These are phyloP conservation scores for Machimus atricapillus DNA, from an alignment of 2,888 invertebrate genomes.

Conservation along the genomic window DNA sequence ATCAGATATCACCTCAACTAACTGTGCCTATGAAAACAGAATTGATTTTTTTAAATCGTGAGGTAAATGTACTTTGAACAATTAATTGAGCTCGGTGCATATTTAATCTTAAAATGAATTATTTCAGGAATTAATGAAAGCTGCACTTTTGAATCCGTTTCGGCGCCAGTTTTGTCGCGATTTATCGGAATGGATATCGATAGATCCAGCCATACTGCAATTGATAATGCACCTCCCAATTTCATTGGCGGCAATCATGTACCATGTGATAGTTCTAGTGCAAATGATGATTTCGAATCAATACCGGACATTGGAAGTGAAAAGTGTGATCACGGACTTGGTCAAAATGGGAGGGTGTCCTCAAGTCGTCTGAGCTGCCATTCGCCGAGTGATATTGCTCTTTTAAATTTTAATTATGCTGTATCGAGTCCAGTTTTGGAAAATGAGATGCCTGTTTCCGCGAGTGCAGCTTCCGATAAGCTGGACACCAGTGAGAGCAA, in stretches of 20 bases:
- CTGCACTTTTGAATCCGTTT: conserved; percentile 48
- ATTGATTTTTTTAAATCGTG: conserved; percentile 40
- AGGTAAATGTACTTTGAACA: conserved; percentile 40
- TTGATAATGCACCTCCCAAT: not conserved
- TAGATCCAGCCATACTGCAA: conserved; percentile 51
- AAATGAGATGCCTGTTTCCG: not conserved
- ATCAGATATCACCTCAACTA: conserved; percentile 46
- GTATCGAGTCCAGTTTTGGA: conserved; percentile 9
- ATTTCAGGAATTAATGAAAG: conserved; percentile 50
- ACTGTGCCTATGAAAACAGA: conserved; percentile 49
- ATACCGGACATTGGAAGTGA: conserved; percentile 20
- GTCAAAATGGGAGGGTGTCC: not conserved
- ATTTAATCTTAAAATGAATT: not conserved
- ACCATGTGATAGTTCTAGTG: conserved; percentile 21
- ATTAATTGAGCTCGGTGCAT: not conserved
- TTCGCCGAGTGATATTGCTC: not conserved
- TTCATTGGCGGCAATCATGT: not conserved
- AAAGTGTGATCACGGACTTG: not conserved
- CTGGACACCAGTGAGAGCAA: not conserved
- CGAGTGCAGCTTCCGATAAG: not conserved
- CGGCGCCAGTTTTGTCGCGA: conserved; percentile 61
- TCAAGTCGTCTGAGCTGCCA: not conserved
- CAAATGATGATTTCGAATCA: not conserved
- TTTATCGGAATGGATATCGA: conserved; percentile 62
- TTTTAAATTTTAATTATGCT: conserved; percentile 19